phyloP scores from a whole-genome alignment of 2,888 invertebrate species.

The Bembecia ichneumoniformis region DNA sequence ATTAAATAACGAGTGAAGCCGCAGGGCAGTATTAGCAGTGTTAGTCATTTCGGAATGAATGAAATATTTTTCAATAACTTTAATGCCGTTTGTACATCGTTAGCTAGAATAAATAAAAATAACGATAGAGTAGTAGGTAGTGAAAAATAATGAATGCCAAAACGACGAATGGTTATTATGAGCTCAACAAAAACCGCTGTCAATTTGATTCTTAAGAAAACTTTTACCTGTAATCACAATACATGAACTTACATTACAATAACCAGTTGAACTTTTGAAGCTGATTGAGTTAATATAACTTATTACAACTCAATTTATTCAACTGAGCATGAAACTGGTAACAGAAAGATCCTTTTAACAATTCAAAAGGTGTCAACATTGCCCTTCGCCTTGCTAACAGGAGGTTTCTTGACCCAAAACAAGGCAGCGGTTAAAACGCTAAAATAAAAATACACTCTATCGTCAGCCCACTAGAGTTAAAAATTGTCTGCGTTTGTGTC shows the following conservation, averaged over 20 bases:
- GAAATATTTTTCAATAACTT: no score
- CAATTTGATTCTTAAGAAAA: no score
- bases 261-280: no score
- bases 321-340: conserved; percentile 19
- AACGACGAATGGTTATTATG: background rate
- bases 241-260: no score
- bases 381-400: conserved; percentile 28
- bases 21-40: no score
- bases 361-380: conserved; percentile 17
- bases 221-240: no score
- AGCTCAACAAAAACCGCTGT: no score
- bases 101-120: background rate
- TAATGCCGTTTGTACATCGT: background rate
- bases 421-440: no score
- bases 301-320: conserved; percentile 7
- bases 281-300: no score
- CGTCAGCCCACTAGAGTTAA: background rate
- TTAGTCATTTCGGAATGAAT: no score
- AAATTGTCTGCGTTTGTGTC: background rate
- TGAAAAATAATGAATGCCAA: background rate
- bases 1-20: no score
- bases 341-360: conserved; percentile 19
- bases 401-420: background rate
- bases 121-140: background rate
- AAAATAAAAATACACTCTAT: background rate